A percentile compares a stretch with the other conserved stretches of the same genome.
Evolutionary conservation across 2,797 vertebrate species (phyloP).

Genomic region (Discoglossus pictus): DNA sequence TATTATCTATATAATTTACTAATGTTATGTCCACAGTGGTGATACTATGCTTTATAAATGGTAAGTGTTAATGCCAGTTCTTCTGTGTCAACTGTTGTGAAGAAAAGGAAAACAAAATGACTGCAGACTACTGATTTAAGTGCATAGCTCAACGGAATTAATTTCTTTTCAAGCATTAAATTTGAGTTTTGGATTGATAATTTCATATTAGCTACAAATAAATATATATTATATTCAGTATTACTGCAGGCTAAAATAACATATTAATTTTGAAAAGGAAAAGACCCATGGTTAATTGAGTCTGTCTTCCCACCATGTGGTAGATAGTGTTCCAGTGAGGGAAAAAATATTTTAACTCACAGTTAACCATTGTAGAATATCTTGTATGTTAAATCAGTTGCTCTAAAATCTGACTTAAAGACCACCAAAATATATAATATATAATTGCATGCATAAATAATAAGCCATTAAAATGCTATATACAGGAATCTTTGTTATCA

Average conservation of each 20-base stretch:
- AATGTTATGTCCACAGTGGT: conserved; percentile 2
- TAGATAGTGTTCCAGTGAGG: conserved; percentile 16
- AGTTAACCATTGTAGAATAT: no score
- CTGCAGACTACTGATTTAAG: conserved; percentile 42
- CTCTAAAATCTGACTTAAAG: no score
- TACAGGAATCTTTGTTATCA: no score
- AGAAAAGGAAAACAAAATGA: conserved; percentile 37
- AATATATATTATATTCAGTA: conserved; percentile 39
- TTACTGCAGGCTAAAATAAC: conserved; percentile 45
- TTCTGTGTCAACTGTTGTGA: conserved; percentile 16
- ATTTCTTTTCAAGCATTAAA: conserved; percentile 48
- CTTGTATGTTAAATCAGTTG: no score
- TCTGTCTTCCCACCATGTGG: conserved; percentile 23
- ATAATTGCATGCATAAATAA: no score
- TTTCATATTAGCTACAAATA: conserved; percentile 48
- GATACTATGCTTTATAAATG: conserved; percentile 29
- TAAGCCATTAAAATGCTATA: no score
- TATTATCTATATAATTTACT: conserved; percentile 22
- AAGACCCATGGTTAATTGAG: conserved; percentile 33
- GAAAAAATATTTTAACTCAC: not conserved
- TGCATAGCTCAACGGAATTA: conserved; percentile 41
- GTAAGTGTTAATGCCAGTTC: conserved; percentile 34
- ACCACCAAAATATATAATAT: no score
- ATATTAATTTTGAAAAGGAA: conserved; percentile 40
- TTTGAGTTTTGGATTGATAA: conserved; percentile 50